Conservation (phyloP, 2,888 invertebrate species). For the Drosophila affinis region DNA sequence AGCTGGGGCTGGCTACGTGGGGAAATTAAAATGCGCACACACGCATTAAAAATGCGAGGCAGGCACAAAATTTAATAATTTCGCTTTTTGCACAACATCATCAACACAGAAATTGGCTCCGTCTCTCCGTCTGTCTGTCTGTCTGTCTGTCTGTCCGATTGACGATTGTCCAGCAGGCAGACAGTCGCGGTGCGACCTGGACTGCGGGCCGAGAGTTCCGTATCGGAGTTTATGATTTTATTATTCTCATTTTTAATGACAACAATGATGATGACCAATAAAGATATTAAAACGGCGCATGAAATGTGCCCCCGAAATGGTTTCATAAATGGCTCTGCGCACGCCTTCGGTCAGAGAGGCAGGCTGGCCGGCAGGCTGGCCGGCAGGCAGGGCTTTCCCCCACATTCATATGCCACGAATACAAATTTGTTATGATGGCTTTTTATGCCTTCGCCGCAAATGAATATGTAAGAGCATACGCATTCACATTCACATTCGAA, state of each 20-base stretch:
- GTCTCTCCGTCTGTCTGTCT: background rate
- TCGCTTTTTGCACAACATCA: constrained; percentile 71
- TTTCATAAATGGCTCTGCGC: constrained; percentile 66
- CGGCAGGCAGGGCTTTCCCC: constrained; percentile 59
- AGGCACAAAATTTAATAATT: constrained; percentile 79
- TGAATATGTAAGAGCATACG: constrained; percentile 66
- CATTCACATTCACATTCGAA: constrained; percentile 34
- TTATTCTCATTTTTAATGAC: constrained; percentile 75
- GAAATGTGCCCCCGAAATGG: constrained; percentile 74
- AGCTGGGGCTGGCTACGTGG: constrained; percentile 60
- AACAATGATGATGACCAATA: constrained; percentile 79
- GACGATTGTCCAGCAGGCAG: constrained; percentile 27
- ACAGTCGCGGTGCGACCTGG: constrained; percentile 17
- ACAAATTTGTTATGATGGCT: constrained; percentile 50
- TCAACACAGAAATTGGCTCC: constrained; percentile 30
- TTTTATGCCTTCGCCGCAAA: constrained; percentile 46
- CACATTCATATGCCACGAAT: constrained; percentile 56
- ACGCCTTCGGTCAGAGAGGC: constrained; percentile 45
- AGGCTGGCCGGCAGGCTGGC: background rate
- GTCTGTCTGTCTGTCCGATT: constrained; percentile 16
- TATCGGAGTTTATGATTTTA: constrained; percentile 67
- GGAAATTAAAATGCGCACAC: constrained; percentile 59
- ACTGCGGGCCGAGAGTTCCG: background rate
- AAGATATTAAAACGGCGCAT: constrained; percentile 79
- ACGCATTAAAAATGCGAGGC: constrained; percentile 71